These are phyloP conservation scores for Phoeniculus purpureus DNA, from an alignment of 2,797 vertebrate genomes.

Conservation along the genomic window DNA sequence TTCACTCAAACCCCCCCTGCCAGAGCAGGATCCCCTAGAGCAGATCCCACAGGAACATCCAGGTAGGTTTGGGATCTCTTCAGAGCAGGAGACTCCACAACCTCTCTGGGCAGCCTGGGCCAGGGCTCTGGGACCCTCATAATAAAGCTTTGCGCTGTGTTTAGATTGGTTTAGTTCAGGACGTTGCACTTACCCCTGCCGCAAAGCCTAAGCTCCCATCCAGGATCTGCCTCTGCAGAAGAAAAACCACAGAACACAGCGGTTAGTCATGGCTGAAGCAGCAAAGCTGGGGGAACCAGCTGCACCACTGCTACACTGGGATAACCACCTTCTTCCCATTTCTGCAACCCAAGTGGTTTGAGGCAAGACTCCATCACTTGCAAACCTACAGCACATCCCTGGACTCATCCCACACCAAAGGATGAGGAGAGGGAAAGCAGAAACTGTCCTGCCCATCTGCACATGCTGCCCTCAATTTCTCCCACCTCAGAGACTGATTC, in stretches of 20 bases:
- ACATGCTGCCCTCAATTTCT: rapidly evolving
- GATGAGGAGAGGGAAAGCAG: rapidly evolving
- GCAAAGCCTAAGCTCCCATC: slow-evolving; percentile 97
- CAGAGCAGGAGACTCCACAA: too few relatives aligned
- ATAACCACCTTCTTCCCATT: background rate
- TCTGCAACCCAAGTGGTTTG: background rate
- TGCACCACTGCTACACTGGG: rapidly evolving
- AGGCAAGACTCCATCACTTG: background rate
- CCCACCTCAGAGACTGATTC: background rate
- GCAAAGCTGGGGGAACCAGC: background rate
- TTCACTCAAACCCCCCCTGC: too few relatives aligned
- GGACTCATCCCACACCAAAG: background rate
- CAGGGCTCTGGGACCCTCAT: too few relatives aligned
- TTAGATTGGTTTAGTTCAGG: background rate
- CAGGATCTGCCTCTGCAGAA: slow-evolving; percentile 87
- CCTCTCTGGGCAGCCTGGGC: too few relatives aligned
- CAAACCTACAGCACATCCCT: background rate
- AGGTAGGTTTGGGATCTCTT: too few relatives aligned
- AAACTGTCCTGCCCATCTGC: too few relatives aligned
- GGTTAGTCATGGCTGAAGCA: background rate
- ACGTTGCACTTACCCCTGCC: slow-evolving; percentile 86
- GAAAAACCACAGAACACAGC: background rate
- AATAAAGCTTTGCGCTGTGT: too few relatives aligned
- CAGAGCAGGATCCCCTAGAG: too few relatives aligned
- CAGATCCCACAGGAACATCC: too few relatives aligned